phyloP scores from a whole-genome alignment of 2,113 vertebrate genomes.

The Lepisosteus oculatus region DNA sequence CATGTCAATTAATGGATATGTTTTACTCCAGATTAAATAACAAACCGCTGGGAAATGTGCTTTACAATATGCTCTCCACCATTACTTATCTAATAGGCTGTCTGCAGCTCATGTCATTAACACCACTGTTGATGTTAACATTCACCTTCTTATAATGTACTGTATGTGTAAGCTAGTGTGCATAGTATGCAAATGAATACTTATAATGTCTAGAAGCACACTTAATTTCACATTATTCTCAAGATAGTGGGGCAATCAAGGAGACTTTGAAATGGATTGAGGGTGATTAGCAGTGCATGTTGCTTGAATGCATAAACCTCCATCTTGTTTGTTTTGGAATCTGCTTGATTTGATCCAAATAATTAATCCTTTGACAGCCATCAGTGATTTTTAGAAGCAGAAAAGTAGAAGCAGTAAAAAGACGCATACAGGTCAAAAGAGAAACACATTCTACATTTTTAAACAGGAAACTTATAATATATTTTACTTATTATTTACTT shows the following conservation, averaged over 20 bases:
- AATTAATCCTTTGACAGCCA: constrained; percentile 76
- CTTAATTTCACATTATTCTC: constrained; percentile 64
- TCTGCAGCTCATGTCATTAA: constrained; percentile 53
- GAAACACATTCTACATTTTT: constrained; percentile 65
- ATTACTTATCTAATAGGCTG: constrained; percentile 66
- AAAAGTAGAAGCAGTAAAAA: constrained; percentile 70
- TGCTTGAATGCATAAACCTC: constrained; percentile 55
- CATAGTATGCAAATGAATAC: constrained; percentile 62
- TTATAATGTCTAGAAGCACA: constrained; percentile 60
- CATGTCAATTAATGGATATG: constrained; percentile 49
- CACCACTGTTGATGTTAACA: constrained; percentile 42
- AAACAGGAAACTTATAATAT: constrained; percentile 50
- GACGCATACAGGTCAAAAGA: constrained; percentile 65
- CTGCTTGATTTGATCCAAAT: constrained; percentile 66
- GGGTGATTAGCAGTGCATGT: constrained; percentile 64
- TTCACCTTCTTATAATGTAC: constrained; percentile 44
- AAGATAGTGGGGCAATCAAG: constrained; percentile 62
- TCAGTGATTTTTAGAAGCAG: constrained; percentile 74
- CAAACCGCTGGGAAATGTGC: constrained; percentile 43
- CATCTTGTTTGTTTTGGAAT: constrained; percentile 45
- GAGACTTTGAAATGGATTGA: constrained; percentile 73
- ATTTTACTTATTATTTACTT: not conserved
- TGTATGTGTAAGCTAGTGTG: constrained; percentile 52
- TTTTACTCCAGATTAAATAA: constrained; percentile 47
- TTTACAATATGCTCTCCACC: constrained; percentile 52